A percentile compares a stretch with the other conserved stretches of the same genome.
These are phyloP conservation scores for Rhopilema esculentum DNA, from an alignment of 30 jellyfish, hydroid and myxozoan species.

Conservation along the genomic window DNA sequence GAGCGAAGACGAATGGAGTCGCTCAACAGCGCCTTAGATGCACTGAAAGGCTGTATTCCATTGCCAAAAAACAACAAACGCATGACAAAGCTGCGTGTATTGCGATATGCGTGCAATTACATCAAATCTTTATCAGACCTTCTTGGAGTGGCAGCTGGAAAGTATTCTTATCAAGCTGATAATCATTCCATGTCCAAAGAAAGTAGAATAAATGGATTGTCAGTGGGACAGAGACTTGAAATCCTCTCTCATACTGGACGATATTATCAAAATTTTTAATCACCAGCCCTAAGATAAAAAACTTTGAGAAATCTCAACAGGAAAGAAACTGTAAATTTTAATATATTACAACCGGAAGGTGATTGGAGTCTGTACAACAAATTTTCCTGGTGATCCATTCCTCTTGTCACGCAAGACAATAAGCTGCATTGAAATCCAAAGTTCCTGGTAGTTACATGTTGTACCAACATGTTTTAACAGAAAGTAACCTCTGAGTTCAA, in stretches of 20 bases:
- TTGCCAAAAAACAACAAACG: constrained; percentile 70
- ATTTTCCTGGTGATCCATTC: no score
- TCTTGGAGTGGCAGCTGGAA: constrained; percentile 53
- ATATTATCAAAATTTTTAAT: constrained; percentile 17
- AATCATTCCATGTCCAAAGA: not conserved
- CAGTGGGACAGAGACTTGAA: constrained; percentile 65
- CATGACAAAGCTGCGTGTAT: constrained; percentile 80
- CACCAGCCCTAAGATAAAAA: not conserved
- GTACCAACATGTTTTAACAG: no score
- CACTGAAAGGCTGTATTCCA: constrained; percentile 90
- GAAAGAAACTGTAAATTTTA: no score
- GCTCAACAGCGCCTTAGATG: constrained; percentile 87
- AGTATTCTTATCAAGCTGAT: not conserved
- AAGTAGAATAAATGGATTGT: constrained; percentile 60
- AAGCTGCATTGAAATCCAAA: no score
- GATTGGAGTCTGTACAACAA: no score
- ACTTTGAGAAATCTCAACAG: no score
- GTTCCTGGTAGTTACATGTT: no score
- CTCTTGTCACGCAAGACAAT: no score
- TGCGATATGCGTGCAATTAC: constrained; percentile 85
- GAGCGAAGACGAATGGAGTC: constrained; percentile 94
- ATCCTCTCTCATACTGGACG: constrained; percentile 48
- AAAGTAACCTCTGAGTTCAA: no score
- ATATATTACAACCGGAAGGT: no score
- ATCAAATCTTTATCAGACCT: constrained; percentile 76